phyloP scores from a whole-genome alignment of 1,140 invertebrate genomes.

The Dermatophagoides farinae region DNA sequence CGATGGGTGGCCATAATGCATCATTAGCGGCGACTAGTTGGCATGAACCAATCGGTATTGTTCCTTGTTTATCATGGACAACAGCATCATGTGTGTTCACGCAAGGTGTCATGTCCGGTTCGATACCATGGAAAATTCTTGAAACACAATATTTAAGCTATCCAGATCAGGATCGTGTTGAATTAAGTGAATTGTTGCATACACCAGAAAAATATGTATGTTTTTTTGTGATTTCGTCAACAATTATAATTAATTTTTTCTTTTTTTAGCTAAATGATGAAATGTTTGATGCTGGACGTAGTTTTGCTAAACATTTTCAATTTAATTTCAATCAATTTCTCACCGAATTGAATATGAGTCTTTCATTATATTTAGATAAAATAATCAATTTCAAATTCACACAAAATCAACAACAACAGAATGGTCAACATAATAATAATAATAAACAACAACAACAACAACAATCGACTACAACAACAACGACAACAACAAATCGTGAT shows the following conservation, averaged over 20 bases:
- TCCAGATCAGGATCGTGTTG: slow-evolving; percentile 49
- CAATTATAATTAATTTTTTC: neutral
- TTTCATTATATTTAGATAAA: slow-evolving; percentile 27
- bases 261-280: slow-evolving; percentile 15
- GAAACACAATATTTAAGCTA: slow-evolving; percentile 54
- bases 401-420: neutral
- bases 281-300: slow-evolving; percentile 40
- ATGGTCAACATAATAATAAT: neutral
- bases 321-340: neutral
- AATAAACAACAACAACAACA: neutral
- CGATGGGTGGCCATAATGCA: slow-evolving; percentile 99
- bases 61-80: slow-evolving; percentile 91
- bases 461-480: neutral
- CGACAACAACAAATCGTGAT: slow-evolving; percentile 27
- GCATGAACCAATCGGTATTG: slow-evolving; percentile 70
- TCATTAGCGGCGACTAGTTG: slow-evolving; percentile 82
- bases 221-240: slow-evolving; percentile 13
- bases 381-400: slow-evolving; percentile 15
- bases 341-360: slow-evolving; percentile 29
- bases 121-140: slow-evolving; percentile 78
- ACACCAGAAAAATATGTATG: slow-evolving; percentile 25
- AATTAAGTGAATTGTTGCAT: slow-evolving; percentile 51
- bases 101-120: slow-evolving; percentile 75
- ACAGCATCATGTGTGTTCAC: slow-evolving; percentile 90
- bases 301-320: slow-evolving; percentile 45